Percentiles rank a stretch among this genome's conserved stretches.
Conservation (phyloP, 1,140 invertebrate species). For the Ostrea edulis region DNA sequence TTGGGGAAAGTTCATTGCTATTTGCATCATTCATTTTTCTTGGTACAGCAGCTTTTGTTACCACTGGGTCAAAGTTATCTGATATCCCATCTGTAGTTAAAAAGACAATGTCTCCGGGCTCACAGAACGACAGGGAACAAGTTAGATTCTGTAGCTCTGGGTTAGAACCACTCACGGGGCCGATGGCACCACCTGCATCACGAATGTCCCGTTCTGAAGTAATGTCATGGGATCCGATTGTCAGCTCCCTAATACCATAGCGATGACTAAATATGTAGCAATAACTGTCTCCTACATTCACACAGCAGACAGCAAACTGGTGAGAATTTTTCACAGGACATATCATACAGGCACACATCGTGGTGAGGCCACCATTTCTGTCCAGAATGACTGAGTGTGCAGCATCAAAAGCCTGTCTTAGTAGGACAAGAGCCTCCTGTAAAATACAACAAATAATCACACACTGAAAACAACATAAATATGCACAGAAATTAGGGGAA, state of each 20-base stretch:
- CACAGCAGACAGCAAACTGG: conserved; percentile 91
- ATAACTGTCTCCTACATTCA: conserved; percentile 94
- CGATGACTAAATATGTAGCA: conserved; percentile 92
- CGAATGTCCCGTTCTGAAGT: conserved; percentile 93
- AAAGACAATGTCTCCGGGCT: conserved; percentile 92
- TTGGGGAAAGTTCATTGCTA: conserved; percentile 61
- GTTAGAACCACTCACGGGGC: conserved; percentile 92
- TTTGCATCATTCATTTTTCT: conserved; percentile 64
- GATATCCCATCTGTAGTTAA: conserved; percentile 95
- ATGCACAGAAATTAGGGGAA: too few relatives aligned
- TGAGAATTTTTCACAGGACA: conserved; percentile 83
- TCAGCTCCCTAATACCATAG: conserved; percentile 85
- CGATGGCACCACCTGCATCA: conserved; percentile 90
- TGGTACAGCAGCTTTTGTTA: conserved; percentile 92
- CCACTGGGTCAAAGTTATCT: conserved; percentile 96
- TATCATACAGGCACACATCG: conserved; percentile 89
- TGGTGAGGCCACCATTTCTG: conserved; percentile 92
- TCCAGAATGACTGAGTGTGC: conserved; percentile 93
- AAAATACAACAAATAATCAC: conserved; percentile 58
- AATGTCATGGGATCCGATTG: conserved; percentile 92
- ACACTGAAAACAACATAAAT: conserved; percentile 15
- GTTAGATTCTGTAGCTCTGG: conserved; percentile 95
- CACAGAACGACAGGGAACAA: conserved; percentile 91
- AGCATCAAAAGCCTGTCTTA: conserved; percentile 91
- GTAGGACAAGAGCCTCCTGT: conserved; percentile 89